Base-by-base conservation (phyloP, 2,888 invertebrate genomes). In the Pomacea canaliculata region DNA sequence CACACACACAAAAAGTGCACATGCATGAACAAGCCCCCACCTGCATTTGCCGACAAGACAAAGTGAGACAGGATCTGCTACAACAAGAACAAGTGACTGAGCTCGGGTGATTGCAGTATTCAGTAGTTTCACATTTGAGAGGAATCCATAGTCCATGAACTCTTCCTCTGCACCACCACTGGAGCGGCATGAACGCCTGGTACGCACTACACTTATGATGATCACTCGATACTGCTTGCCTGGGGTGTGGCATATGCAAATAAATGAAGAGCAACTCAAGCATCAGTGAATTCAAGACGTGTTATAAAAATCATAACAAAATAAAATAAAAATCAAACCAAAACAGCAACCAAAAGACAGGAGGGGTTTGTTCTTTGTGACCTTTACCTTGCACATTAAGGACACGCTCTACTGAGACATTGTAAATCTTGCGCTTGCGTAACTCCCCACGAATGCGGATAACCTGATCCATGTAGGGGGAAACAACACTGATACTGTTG, bases 101-200 rank as follows among this genome's bases (percentile, higher is more conserved):
- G 96, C 96, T 78, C 96, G 92, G 1, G 94, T 96, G 72, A 96
- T 94, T 0, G 96, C 96, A 0, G 96, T 96, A 88, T 96, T 96
- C 49, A 96, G 90, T 8, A 96, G 92, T 86, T 95, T 94, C 0
- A 94, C 94, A 90, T 96, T 95, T 49, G 95, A 95, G 67, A 96
- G 91, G 88, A 96, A 96, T 0, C 96, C 95, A 86, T 95, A 95
- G 88, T 96, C 91, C 73, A 88, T 80, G 66, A 83, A 84, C 73
- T 88, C 95, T 73, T 94, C 93, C 73, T 94, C 93, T 16, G 84
- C 81, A 12, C 83, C 81, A 37, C 82, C 83, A 75, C 73, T 93
- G 90, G 83, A 92, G 83, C 91, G 91, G 88, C 95, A 95, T 1
- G 95, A 95, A 74, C 94, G 93, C 48, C 95, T 92, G 10, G 95